A percentile compares a stretch with the other conserved stretches of the same genome.
Evolutionary conservation across 2,888 invertebrate species (phyloP).

Genomic region (Zele albiditarsus): DNA sequence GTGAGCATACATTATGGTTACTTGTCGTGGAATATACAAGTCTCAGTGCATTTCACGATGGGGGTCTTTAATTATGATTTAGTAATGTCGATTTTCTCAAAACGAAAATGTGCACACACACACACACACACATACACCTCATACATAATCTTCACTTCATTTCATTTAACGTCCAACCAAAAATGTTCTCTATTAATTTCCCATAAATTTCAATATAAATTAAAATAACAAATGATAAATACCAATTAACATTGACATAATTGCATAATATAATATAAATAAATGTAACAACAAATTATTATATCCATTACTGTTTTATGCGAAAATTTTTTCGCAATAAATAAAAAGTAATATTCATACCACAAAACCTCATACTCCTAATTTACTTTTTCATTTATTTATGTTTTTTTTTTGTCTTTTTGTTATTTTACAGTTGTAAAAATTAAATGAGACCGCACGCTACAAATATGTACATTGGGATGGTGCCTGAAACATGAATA

Average conservation of each 20-base stretch:
- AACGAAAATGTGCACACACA: neutral
- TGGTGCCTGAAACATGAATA: slow-evolving; percentile 27
- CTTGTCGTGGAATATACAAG: slow-evolving; percentile 44
- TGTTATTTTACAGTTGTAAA: slow-evolving; percentile 34
- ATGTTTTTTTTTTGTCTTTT: slow-evolving; percentile 37
- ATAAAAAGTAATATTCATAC: neutral
- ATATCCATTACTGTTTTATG: too few relatives aligned
- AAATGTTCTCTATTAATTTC: neutral
- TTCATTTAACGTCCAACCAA: neutral
- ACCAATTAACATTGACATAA: too few relatives aligned
- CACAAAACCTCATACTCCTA: neutral
- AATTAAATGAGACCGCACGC: slow-evolving; percentile 38
- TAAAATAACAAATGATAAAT: neutral
- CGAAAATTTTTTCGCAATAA: neutral
- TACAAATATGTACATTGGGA: slow-evolving; percentile 32
- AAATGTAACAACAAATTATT: too few relatives aligned
- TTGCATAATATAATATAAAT: too few relatives aligned
- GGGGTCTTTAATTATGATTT: slow-evolving; percentile 48
- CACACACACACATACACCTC: neutral
- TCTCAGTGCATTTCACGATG: slow-evolving; percentile 33
- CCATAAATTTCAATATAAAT: neutral
- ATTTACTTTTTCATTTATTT: slow-evolving; percentile 15
- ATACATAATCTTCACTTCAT: neutral
- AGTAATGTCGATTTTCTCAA: slow-evolving; percentile 43
- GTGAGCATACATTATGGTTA: slow-evolving; percentile 48